phyloP scores from a whole-genome alignment of 2,888 invertebrate genomes.

The Ectemnius lituratus region DNA sequence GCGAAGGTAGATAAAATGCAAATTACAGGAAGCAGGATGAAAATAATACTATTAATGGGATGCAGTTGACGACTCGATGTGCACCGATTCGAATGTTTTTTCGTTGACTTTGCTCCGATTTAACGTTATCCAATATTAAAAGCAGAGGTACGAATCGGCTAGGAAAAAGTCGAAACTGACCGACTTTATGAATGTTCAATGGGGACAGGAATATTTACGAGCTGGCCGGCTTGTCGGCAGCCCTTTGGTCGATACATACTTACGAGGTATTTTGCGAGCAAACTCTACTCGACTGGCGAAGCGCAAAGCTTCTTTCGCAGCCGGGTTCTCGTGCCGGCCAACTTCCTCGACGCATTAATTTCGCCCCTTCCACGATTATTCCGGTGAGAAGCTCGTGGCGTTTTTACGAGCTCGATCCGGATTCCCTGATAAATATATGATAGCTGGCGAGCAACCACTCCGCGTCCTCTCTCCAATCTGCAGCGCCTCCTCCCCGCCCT shows the following conservation, averaged over 20 bases:
- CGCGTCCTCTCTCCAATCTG: no score
- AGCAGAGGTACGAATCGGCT: slow-evolving; percentile 1
- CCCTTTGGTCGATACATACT: neutral
- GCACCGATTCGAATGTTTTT: no score
- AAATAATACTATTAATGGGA: no score
- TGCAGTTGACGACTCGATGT: no score
- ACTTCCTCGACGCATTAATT: slow-evolving; percentile 37
- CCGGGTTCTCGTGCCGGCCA: slow-evolving; percentile 1
- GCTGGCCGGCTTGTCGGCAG: slow-evolving; percentile 38
- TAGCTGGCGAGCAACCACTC: slow-evolving; percentile 7
- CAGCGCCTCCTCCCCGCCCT: no score
- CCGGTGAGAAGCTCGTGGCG: neutral
- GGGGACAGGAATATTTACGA: slow-evolving; percentile 58
- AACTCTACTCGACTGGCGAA: slow-evolving; percentile 18
- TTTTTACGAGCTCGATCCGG: slow-evolving; percentile 20
- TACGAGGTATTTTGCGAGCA: slow-evolving; percentile 48
- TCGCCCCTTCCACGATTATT: slow-evolving; percentile 15
- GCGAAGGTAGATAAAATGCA: no score
- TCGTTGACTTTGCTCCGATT: neutral
- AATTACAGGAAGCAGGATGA: no score
- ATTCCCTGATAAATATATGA: slow-evolving; percentile 25
- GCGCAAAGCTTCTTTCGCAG: no score
- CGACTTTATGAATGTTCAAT: slow-evolving; percentile 59
- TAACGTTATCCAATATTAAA: slow-evolving; percentile 23
- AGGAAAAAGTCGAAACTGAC: slow-evolving; percentile 39